phyloP scores from a whole-genome alignment of 1,140 invertebrate genomes.

The Megalopta genalis region DNA sequence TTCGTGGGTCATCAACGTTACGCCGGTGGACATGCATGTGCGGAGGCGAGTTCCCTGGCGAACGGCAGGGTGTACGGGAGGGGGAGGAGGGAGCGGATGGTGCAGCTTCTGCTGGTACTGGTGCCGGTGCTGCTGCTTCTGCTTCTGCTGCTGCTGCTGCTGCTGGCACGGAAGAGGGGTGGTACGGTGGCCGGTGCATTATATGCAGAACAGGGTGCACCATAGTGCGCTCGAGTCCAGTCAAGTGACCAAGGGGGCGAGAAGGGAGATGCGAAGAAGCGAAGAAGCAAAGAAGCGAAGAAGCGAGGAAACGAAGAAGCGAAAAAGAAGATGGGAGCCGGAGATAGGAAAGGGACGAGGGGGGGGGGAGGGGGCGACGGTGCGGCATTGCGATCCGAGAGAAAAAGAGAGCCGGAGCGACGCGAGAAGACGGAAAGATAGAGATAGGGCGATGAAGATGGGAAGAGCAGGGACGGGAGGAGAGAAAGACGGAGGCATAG shows the following conservation, averaged over 20 bases:
- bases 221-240: conserved; percentile 67
- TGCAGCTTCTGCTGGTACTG: too few relatives aligned
- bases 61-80: background rate
- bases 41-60: conserved; percentile 32
- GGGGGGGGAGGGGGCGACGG: conserved; percentile 10
- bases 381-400: conserved; percentile 50
- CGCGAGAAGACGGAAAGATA: conserved; percentile 41
- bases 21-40: conserved; percentile 42
- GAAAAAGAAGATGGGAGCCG: conserved; percentile 43
- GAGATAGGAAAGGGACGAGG: conserved; percentile 30
- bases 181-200: conserved; percentile 74
- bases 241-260: conserved; percentile 34
- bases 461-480: conserved; percentile 48
- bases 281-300: too few relatives aligned
- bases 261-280: conserved; percentile 29
- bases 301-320: too few relatives aligned
- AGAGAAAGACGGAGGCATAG: conserved; percentile 57
- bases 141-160: too few relatives aligned
- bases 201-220: conserved; percentile 79
- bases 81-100: background rate
- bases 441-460: conserved; percentile 53
- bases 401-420: conserved; percentile 48
- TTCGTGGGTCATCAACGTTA: conserved; percentile 74
- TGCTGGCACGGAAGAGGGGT: conserved; percentile 29
- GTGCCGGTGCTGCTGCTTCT: background rate